These are phyloP conservation scores for Nothocercus nigrocapillus DNA, from an alignment of 2,113 vertebrate species.

Conservation along the genomic window DNA sequence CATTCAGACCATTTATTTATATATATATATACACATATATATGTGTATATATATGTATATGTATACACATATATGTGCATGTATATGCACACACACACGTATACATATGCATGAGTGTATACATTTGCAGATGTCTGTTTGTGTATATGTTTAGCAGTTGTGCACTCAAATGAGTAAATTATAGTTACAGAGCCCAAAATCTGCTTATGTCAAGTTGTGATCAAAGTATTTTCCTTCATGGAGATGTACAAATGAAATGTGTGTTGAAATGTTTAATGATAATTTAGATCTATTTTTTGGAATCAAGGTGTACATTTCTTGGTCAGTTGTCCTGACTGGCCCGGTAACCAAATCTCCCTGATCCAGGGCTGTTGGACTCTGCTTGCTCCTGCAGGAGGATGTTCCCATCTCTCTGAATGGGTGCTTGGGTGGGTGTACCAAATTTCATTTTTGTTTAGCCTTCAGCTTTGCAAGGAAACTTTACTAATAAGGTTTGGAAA, in stretches of 20 bases:
- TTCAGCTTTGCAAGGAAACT: slow-evolving; percentile 2
- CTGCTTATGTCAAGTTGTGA: fast-evolving
- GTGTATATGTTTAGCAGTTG: too few relatives aligned
- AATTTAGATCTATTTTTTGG: not conserved
- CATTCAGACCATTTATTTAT: not conserved
- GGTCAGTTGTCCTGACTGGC: not conserved
- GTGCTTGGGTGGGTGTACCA: not conserved
- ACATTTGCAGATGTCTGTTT: too few relatives aligned
- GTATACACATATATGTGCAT: too few relatives aligned
- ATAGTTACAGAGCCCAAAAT: not conserved
- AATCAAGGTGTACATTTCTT: not conserved
- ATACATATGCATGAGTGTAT: not conserved
- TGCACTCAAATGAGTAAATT: not conserved
- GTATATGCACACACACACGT: not conserved
- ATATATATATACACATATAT: too few relatives aligned
- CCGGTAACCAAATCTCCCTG: not conserved
- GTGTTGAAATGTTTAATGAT: not conserved
- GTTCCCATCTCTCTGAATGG: not conserved
- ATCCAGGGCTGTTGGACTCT: not conserved
- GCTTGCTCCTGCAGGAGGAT: not conserved
- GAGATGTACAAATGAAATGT: too few relatives aligned
- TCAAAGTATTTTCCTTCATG: not conserved
- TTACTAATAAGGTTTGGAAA: not conserved
- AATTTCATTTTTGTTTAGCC: not conserved
- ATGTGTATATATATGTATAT: too few relatives aligned